A percentile compares a stretch with the other conserved stretches of the same genome.
These are phyloP conservation scores for Jacana jacana DNA, from an alignment of 2,113 vertebrate species.

Conservation along the genomic window DNA sequence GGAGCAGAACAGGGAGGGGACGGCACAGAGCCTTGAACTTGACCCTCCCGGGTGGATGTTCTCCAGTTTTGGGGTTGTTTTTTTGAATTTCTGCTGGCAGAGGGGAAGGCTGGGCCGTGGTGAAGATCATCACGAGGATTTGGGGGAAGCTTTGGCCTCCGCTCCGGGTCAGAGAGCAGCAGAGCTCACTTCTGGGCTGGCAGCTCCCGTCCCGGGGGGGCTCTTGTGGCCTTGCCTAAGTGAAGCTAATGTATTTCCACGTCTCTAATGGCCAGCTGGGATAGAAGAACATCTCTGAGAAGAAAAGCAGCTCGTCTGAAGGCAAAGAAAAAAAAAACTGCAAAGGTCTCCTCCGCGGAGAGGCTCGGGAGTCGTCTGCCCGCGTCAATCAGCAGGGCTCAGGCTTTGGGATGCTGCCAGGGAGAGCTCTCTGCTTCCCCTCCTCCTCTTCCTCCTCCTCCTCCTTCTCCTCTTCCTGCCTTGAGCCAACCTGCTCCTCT, in stretches of 20 bases:
- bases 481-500: background rate
- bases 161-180: background rate
- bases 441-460: background rate
- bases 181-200: background rate
- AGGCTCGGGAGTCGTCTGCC: background rate
- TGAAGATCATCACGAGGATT: fast-evolving
- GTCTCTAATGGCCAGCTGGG: background rate
- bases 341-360: background rate
- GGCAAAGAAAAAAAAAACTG: background rate
- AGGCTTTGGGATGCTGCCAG: background rate
- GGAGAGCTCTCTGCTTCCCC: background rate
- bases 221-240: conserved; percentile 17
- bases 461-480: background rate
- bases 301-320: background rate
- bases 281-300: background rate
- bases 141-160: background rate
- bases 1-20: background rate
- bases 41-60: background rate
- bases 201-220: background rate
- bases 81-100: background rate
- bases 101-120: background rate
- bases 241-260: conserved; percentile 8
- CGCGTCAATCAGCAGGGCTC: background rate
- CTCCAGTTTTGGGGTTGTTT: background rate
- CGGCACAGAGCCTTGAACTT: background rate